Evolutionary conservation across 1,140 invertebrate species (phyloP), one percentile per base, ranked within the genome.

Genomic region (Nixonia krombeini): DNA sequence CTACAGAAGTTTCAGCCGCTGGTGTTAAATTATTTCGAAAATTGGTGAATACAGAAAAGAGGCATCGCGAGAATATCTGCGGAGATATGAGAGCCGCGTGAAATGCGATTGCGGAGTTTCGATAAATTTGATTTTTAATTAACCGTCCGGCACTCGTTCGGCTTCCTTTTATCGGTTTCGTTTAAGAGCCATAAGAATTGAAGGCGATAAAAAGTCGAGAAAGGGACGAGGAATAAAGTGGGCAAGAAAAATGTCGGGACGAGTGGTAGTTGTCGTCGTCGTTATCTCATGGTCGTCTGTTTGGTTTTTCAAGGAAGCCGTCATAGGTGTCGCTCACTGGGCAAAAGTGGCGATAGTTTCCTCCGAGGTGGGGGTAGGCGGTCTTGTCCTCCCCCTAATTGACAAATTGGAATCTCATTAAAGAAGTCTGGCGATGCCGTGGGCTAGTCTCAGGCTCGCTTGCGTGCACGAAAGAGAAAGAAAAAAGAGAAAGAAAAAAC

Each of bases 341-440:
- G 47, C 45, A 28, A 28, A 21, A 35, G 33, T 35, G 33, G 33
- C 33, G 62, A 64, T 57, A 72, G 63, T 66, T 62, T 59, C 31
- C 47, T 5, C 35, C 15, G 37, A 29, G 31, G 46, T 61, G 63
- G 69, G 71, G 72, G 59, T 31, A 33, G 53, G 46, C 58, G 56
- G 56, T 69, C 75, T 76, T 79, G 76, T 82, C 79, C 80, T 84
- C 75, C 75, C 75, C 70, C 73, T 88, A 89, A 89, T 88, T 88
- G 88, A 89, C 87, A 89, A 89, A 89, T 89, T 89, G 87, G 87
- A 88, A 88, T 89, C 87, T 89, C 87, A 89, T 89, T 89, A 89
- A 59, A 65, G 84, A 81, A 82, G 77, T 63, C 73, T 73, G 72
- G 65, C 73, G 74, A 77, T 78, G 73, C 68, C 72, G 65, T 42